Evolutionary conservation across 2,888 invertebrate species (phyloP), one percentile per base, ranked within the genome.

Genomic region (Ernsta delagoae): DNA sequence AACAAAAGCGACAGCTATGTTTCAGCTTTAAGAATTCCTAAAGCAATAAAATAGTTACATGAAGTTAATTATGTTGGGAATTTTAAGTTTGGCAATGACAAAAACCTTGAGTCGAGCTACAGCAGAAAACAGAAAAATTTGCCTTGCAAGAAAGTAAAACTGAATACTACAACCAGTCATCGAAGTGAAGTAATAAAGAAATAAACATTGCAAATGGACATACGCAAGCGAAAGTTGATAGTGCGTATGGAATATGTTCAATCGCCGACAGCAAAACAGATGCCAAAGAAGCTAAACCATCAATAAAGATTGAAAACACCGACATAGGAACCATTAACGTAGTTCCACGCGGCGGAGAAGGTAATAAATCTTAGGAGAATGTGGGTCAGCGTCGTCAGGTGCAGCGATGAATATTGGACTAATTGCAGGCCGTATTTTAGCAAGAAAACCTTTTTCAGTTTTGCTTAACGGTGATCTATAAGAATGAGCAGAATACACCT

Each of bases 351-450:
- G 73, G 70, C 65, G 70, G 72, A 71, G 73, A 65, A 66, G 75
- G 73, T 74, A 73, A 82, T 84, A 84, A 84, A 84, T 84, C 83
- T 78, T 62, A 31, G 6, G 63, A 77, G 80, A 79, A 84, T 83
- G 81, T 85, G 75, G 85, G 83, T 72, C 83, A 79, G 70, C 36
- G 67, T 71, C 72, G 79, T 79, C 81, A 83, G 79, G 81, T 76
- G 75, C 70, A 77, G 50, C 75, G 76, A 79, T 75, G 74, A 73
- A 78, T 75, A 73, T 73, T 74, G 66, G 67, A 66, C 79, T 80
- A 81, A 79, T 80, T 79, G 76, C 75, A 66, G 39, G 54, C 67
- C 67, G 56, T 67, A 61, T 67, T 67, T 61, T 61, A 39, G 61
- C 56, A 56, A 56, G 67, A 56, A 11, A 53, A 59, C 54, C 60